Evolutionary conservation across 2,797 vertebrate species (phyloP), one percentile per base, ranked within the genome.

Genomic region (Columba guinea): DNA sequence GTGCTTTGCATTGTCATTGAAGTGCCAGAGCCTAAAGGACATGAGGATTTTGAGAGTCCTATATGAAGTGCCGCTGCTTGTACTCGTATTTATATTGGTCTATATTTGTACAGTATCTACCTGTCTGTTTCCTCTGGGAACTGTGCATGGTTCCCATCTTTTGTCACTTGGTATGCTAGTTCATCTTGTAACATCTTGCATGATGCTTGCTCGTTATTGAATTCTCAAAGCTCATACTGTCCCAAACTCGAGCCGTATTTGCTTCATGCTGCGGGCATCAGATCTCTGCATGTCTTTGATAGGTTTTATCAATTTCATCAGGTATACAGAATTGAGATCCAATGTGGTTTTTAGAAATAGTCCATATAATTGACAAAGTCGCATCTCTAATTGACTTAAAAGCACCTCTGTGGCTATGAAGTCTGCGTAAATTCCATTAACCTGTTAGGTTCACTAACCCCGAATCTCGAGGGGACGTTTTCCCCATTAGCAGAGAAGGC

Each of bases 381-480:
- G 65, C 76, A 83, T 82, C 75, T 95, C 59, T 91, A 58, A 93
- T 87, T 89, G 91, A 93, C 89, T 77, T 80, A 70, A 91, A 91
- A 94, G 83, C 84, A 92, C 74, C 86, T 93, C 83, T 96, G 93
- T 95, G 93, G 87, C 86, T 95, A 59, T 80, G 75, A 85, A 92
- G 91, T 90, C 80, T 1, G 3, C 4, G 11, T 84, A 60, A 90
- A 90, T 59, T 94, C 90, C 89, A 90, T 95, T 92, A 96, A 94
- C 69, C 69, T 85, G 70, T 86, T 74, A 79, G 86, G 88, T 86
- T 95, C 52, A 79, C 80, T 95, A 85, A 92, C 85, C 64, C 67
- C 84, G 74, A 48, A 92, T 92, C 89, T 86, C 44, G 0, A 22
- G 68, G 65, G 89, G 44, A 77, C 4, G 9, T 79, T 93, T 82